Percentiles rank a stretch among this genome's conserved stretches.
These are phyloP conservation scores for Drosophila ananassae DNA, from an alignment of 1,140 invertebrate genomes.

Conservation along the genomic window DNA sequence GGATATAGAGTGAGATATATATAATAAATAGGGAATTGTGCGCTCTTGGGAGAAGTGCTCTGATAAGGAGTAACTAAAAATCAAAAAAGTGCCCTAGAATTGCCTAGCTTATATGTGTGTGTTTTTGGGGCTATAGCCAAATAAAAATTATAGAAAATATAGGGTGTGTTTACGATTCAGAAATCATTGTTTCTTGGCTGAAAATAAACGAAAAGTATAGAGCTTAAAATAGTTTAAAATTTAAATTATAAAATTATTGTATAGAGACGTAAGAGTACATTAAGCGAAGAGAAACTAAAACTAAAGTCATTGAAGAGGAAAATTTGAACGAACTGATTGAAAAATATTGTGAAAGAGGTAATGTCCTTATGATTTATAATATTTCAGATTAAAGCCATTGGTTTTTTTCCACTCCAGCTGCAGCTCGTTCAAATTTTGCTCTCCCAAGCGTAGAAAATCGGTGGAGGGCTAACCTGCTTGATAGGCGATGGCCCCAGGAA, in stretches of 20 bases:
- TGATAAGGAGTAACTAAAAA: conserved; percentile 32
- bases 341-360: neutral
- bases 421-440: conserved; percentile 70
- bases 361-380: neutral
- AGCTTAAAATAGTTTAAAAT: conserved; percentile 40
- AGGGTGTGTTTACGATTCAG: conserved; percentile 11
- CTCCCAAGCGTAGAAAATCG: conserved; percentile 47
- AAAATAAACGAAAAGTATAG: conserved; percentile 38
- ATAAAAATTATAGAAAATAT: conserved; percentile 25
- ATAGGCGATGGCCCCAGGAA: conserved; percentile 79
- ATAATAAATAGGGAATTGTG: conserved; percentile 35
- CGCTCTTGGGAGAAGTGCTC: conserved; percentile 42
- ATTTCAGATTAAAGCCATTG: conserved; percentile 1
- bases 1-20: conserved; percentile 34
- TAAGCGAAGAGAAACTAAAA: conserved; percentile 13
- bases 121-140: conserved; percentile 18
- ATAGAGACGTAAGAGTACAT: conserved; percentile 30
- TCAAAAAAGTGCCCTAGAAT: conserved; percentile 36
- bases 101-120: conserved; percentile 33
- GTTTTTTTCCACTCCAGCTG: conserved; percentile 9
- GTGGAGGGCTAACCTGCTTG: conserved; percentile 73
- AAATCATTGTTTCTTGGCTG: conserved; percentile 33
- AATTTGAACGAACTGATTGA: conserved; percentile 46
- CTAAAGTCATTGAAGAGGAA: conserved; percentile 36
- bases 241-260: conserved; percentile 20